Conservation (phyloP, 37 sponge, comb jelly and placozoan genomes). For the Geodia barretti region DNA sequence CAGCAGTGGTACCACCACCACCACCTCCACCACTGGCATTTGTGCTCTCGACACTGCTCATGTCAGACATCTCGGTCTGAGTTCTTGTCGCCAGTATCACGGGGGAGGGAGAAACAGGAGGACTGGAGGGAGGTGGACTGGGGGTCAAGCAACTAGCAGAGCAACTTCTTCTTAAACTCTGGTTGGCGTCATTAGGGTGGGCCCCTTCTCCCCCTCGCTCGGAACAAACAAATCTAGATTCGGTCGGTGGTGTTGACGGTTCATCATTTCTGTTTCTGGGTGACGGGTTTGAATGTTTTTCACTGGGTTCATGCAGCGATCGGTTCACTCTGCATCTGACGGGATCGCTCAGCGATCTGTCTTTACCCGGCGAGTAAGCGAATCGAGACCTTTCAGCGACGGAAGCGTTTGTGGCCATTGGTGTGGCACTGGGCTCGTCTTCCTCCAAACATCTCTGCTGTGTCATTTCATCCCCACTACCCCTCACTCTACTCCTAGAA, state of each 20-base stretch:
- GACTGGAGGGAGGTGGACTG: no score
- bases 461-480: background rate
- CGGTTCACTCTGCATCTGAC: background rate
- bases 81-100: background rate
- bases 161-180: constrained; percentile 14
- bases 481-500: background rate
- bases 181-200: background rate
- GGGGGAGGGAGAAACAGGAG: background rate
- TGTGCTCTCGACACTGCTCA: constrained; percentile 25
- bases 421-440: background rate
- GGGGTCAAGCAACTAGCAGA: background rate
- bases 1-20: background rate
- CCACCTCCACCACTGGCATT: background rate
- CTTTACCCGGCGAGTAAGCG: background rate
- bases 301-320: background rate
- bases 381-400: no score
- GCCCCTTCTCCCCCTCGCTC: background rate
- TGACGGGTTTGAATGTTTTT: no score
- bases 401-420: no score
- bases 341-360: background rate
- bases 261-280: no score
- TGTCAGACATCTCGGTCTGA: constrained; percentile 48
- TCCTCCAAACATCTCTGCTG: background rate
- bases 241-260: background rate
- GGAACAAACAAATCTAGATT: background rate